phyloP scores from a whole-genome alignment of 2,888 invertebrate genomes.

The Conops quadrifasciatus region DNA sequence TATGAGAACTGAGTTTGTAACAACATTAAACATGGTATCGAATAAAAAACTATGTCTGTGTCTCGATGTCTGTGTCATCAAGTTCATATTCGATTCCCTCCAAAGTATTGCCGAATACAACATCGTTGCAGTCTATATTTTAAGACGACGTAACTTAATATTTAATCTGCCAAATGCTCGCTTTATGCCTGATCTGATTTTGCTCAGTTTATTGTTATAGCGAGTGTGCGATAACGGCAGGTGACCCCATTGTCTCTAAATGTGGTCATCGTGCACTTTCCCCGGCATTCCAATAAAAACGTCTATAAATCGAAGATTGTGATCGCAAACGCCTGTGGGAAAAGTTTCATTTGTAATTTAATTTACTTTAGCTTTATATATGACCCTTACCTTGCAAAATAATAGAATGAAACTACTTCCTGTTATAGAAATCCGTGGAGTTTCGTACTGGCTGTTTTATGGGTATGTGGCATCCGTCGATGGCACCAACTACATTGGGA shows the following conservation, averaged over 20 bases:
- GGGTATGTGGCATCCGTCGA: conserved; percentile 31
- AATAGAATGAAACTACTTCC: conserved; percentile 20
- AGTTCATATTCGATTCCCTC: no score
- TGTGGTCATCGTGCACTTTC: conserved; percentile 30
- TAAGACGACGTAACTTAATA: conserved; percentile 5
- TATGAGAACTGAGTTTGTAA: no score
- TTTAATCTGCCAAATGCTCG: conserved; percentile 10
- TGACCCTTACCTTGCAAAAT: conserved; percentile 19
- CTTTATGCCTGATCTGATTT: conserved; percentile 18
- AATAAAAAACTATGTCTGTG: no score
- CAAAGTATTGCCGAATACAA: no score
- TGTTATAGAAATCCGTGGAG: conserved; percentile 14
- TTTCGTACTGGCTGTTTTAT: conserved; percentile 25
- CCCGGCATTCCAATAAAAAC: conserved; percentile 32
- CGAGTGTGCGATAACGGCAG: neutral
- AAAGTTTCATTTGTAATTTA: neutral
- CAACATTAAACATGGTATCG: no score
- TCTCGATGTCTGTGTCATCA: no score
- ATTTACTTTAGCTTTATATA: neutral
- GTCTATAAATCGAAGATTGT: conserved; percentile 14
- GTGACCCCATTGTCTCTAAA: conserved; percentile 23
- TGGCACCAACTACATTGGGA: conserved; percentile 18
- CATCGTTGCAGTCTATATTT: neutral
- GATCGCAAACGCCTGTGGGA: conserved; percentile 15
- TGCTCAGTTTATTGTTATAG: conserved; percentile 15